phyloP scores from a whole-genome alignment of 2,888 invertebrate species.

The Tricholauxania praeusta region DNA sequence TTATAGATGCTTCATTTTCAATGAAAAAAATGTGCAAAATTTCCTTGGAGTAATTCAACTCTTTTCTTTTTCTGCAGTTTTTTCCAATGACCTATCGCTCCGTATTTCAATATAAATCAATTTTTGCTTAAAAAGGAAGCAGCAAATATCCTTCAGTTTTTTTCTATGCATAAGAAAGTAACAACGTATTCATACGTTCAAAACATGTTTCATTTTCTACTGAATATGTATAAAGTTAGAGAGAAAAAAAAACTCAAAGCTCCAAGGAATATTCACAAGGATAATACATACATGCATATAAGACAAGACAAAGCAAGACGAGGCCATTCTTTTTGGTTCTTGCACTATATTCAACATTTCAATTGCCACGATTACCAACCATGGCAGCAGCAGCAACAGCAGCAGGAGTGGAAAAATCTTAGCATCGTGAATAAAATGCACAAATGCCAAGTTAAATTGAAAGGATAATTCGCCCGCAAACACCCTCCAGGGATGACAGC shows the following conservation, averaged over 20 bases:
- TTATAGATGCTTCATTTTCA: too few relatives aligned
- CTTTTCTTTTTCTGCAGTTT: neutral
- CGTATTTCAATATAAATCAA: constrained; percentile 49
- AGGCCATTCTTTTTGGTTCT: constrained; percentile 1
- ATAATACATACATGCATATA: neutral
- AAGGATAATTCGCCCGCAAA: constrained; percentile 68
- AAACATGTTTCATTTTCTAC: neutral
- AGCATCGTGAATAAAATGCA: constrained; percentile 43
- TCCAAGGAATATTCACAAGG: too few relatives aligned
- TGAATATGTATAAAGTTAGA: too few relatives aligned
- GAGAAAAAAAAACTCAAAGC: too few relatives aligned
- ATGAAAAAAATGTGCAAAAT: too few relatives aligned
- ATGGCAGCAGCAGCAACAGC: neutral
- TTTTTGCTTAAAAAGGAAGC: constrained; percentile 28
- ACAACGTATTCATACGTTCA: constrained; percentile 5
- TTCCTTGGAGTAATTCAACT: too few relatives aligned
- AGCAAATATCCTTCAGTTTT: constrained; percentile 21
- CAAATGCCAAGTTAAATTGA: constrained; percentile 67
- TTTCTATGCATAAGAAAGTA: constrained; percentile 25
- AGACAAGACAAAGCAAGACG: neutral
- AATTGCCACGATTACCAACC: constrained; percentile 22
- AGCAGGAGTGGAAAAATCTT: neutral
- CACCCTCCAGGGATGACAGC: constrained; percentile 60
- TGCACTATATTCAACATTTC: constrained; percentile 11
- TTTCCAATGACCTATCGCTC: constrained; percentile 25